phyloP scores from a whole-genome alignment of 2,113 vertebrate genomes.

The Dascyllus trimaculatus region DNA sequence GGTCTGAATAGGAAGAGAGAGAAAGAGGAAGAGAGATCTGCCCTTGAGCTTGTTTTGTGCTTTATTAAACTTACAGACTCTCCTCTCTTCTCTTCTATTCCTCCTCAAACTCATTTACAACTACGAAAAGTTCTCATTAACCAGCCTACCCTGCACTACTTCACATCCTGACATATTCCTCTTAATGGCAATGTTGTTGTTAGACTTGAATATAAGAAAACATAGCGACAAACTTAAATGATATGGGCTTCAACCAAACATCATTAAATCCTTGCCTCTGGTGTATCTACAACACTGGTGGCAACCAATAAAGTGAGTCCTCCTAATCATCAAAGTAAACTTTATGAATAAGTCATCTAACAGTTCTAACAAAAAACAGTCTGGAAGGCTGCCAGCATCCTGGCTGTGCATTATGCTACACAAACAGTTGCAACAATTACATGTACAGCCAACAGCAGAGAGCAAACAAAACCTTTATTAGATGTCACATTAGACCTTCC shows the following conservation, averaged over 20 bases:
- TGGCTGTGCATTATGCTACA: constrained; percentile 26
- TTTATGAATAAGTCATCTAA: constrained; percentile 78
- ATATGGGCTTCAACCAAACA: constrained; percentile 54
- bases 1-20: constrained; percentile 48
- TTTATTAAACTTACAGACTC: constrained; percentile 68
- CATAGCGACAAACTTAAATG: constrained; percentile 50
- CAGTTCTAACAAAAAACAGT: constrained; percentile 42
- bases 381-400: constrained; percentile 62
- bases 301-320: constrained; percentile 51
- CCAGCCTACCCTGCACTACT: constrained; percentile 24
- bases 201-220: constrained; percentile 51
- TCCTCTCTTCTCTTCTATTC: constrained; percentile 51
- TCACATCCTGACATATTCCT: constrained; percentile 38
- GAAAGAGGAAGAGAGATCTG: constrained; percentile 62
- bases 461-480: not conserved
- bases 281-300: constrained; percentile 54
- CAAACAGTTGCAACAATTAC: constrained; percentile 27
- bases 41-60: constrained; percentile 75
- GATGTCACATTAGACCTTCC: not conserved
- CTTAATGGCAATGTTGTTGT: constrained; percentile 46
- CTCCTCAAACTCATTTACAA: constrained; percentile 25
- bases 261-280: constrained; percentile 70
- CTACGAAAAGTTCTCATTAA: constrained; percentile 37
- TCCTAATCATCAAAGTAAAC: constrained; percentile 76
- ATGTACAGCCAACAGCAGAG: not conserved